Conservation (phyloP, 2,888 invertebrate species). For the Ommatoiulus sabulosus region DNA sequence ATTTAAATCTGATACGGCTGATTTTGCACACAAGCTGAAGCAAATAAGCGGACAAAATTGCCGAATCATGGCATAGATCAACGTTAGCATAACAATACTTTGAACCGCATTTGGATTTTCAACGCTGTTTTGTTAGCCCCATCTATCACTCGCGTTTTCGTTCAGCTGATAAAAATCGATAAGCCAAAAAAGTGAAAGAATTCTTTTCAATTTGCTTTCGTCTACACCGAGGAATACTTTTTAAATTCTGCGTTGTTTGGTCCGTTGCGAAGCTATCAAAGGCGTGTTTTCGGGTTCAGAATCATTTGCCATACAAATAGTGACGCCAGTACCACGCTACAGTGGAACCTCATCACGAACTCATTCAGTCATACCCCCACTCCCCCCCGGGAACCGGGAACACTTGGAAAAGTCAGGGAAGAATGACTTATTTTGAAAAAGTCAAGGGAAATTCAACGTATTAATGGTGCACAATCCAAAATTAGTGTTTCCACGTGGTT, state of each 20-base stretch:
- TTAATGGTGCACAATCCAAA: background rate
- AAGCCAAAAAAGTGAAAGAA: background rate
- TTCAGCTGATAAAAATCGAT: background rate
- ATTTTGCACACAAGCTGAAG: background rate
- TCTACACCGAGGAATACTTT: background rate
- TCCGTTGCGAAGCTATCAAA: too few species aligned
- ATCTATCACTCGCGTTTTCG: constrained; percentile 3
- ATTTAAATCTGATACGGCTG: constrained; percentile 23
- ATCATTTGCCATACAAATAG: background rate
- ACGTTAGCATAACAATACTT: background rate
- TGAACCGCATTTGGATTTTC: background rate
- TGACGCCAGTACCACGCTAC: background rate
- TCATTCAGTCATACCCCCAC: too few species aligned
- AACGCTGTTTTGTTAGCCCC: background rate
- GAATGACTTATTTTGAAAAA: background rate
- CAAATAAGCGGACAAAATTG: constrained; percentile 27
- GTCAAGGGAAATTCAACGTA: background rate
- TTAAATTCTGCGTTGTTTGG: background rate
- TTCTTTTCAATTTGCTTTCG: background rate
- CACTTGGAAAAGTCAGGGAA: background rate
- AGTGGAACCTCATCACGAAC: too few species aligned
- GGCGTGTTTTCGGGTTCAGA: background rate
- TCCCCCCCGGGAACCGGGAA: too few species aligned
- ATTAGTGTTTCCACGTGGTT: too few species aligned
- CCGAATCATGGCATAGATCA: constrained; percentile 23